These are phyloP conservation scores for Panthera leo DNA, from an alignment of 2,113 vertebrate species.

Conservation along the genomic window DNA sequence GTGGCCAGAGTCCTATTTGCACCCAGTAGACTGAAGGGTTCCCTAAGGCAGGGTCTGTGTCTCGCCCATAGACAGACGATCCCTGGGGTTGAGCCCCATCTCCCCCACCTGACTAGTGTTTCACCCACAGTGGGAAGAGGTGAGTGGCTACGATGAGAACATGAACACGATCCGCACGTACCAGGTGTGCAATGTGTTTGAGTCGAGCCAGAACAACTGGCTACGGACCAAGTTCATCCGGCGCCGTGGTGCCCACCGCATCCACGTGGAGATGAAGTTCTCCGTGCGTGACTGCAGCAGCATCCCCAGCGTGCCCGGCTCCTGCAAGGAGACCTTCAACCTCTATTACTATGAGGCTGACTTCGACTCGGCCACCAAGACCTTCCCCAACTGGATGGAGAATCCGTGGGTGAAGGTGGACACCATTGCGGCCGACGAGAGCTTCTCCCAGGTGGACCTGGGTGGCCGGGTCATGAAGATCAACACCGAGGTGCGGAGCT, in stretches of 20 bases:
- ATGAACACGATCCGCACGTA: slow-evolving; percentile 99
- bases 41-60: not conserved
- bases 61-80: not conserved
- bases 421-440: slow-evolving; percentile 96
- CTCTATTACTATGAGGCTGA: slow-evolving; percentile 96
- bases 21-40: not conserved
- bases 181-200: slow-evolving; percentile 98
- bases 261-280: slow-evolving; percentile 99
- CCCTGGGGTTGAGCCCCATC: not conserved
- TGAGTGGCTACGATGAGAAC: slow-evolving; percentile 97
- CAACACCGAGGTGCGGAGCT: slow-evolving; percentile 96
- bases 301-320: slow-evolving; percentile 96
- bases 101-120: slow-evolving; percentile 52
- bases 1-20: not conserved
- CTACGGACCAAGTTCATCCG: slow-evolving; percentile 94
- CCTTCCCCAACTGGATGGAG: slow-evolving; percentile 96
- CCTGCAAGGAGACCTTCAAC: slow-evolving; percentile 99
- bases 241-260: slow-evolving; percentile 92
- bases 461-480: slow-evolving; percentile 97
- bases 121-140: slow-evolving; percentile 94
- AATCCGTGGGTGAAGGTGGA: slow-evolving; percentile 98
- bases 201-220: slow-evolving; percentile 98
- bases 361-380: slow-evolving; percentile 90
- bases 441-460: slow-evolving; percentile 97
- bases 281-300: slow-evolving; percentile 97